These are phyloP conservation scores for Cataglyphis rosenhaueri DNA, from an alignment of 2,888 invertebrate genomes.

Conservation along the genomic window DNA sequence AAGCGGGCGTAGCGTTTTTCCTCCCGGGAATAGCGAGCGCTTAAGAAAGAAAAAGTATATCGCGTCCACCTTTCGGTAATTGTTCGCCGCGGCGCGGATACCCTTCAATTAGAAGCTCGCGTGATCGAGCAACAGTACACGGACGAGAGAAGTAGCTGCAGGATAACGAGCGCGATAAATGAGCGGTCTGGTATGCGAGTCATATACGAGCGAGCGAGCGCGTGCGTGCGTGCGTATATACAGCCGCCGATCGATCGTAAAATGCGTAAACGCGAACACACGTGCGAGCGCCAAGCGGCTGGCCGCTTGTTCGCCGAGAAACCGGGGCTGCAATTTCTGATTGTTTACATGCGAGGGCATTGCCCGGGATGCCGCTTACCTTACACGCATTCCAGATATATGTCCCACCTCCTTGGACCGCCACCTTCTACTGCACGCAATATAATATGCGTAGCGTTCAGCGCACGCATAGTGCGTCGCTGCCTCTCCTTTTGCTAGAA, in stretches of 20 bases:
- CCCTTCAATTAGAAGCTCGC: constrained; percentile 28
- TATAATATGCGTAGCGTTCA: not conserved
- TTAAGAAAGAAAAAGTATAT: not conserved
- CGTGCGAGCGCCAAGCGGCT: constrained; percentile 47
- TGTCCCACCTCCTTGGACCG: constrained; percentile 64
- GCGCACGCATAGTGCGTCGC: not conserved
- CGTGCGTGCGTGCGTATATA: constrained; percentile 34
- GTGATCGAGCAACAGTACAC: constrained; percentile 49
- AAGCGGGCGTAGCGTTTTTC: not conserved
- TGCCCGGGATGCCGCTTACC: constrained; percentile 84
- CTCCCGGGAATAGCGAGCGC: not conserved
- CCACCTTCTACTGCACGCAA: constrained; percentile 40
- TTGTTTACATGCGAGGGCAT: constrained; percentile 85
- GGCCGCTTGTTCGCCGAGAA: constrained; percentile 63
- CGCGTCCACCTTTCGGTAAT: constrained; percentile 26
- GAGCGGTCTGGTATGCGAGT: constrained; percentile 57
- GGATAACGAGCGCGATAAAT: constrained; percentile 39
- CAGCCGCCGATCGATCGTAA: constrained; percentile 57
- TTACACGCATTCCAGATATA: constrained; percentile 79
- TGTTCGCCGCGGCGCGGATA: constrained; percentile 1
- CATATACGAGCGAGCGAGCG: constrained; percentile 8
- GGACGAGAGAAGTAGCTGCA: not conserved
- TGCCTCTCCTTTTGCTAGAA: constrained; percentile 28
- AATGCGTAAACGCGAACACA: constrained; percentile 61
- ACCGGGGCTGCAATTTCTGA: constrained; percentile 80